Percentiles rank a stretch among this genome's conserved stretches.
Conservation (phyloP, 2,797 vertebrate genomes). For the Halcyon leucocephala region DNA sequence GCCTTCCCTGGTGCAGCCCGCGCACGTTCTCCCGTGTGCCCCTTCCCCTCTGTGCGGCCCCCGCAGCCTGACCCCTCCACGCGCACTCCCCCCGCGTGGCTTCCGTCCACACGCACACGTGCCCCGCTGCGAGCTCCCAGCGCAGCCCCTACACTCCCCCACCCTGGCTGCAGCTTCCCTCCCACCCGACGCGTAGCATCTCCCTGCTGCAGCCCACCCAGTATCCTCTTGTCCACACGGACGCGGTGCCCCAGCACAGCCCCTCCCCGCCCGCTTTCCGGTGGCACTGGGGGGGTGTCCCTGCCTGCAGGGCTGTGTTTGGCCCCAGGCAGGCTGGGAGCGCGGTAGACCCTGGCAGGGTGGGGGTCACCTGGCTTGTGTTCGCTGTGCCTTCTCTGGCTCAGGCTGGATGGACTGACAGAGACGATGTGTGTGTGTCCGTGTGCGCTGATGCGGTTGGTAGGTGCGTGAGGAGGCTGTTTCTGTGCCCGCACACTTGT, state of each 20-base stretch:
- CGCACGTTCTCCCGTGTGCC: neutral
- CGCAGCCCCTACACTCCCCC: neutral
- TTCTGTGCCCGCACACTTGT: neutral
- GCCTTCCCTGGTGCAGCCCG: neutral
- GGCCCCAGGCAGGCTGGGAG: neutral
- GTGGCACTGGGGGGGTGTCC: neutral
- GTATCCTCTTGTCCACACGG: accelerated
- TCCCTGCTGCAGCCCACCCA: neutral
- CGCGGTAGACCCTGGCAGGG: no score
- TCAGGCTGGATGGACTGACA: neutral
- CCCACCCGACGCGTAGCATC: accelerated
- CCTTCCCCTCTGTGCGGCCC: no score
- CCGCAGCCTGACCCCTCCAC: neutral
- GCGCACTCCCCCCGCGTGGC: neutral
- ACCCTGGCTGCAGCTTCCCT: no score
- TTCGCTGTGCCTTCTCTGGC: neutral
- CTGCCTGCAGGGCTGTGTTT: neutral
- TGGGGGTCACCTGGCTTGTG: neutral
- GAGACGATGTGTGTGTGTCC: accelerated
- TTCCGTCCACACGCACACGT: neutral
- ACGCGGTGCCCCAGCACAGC: neutral
- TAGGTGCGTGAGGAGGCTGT: neutral
- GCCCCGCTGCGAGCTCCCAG: neutral
- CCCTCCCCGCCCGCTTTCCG: neutral
- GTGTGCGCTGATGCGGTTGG: accelerated